Conservation (phyloP, 92 coral and sea anemone genomes). For the Scolanthus callimorphus region DNA sequence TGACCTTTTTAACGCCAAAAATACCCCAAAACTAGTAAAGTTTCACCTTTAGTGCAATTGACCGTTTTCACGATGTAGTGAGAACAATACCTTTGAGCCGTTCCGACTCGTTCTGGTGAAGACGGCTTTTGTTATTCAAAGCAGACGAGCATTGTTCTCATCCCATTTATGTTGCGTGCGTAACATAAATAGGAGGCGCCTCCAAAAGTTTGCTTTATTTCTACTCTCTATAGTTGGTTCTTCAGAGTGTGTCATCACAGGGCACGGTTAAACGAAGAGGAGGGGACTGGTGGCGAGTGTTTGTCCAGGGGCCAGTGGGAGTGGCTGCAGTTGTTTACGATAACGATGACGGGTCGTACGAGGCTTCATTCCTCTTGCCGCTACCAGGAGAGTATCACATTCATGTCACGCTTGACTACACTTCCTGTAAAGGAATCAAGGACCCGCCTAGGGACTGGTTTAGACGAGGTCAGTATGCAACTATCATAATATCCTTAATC, state of each 20-base stretch:
- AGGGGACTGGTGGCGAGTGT: slow-evolving; percentile 74
- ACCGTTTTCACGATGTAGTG: too few species aligned
- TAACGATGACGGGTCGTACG: slow-evolving; percentile 60
- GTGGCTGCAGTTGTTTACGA: slow-evolving; percentile 71
- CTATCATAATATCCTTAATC: too few species aligned
- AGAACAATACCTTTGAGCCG: too few species aligned
- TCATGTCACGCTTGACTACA: slow-evolving; percentile 57
- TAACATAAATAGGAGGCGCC: too few species aligned
- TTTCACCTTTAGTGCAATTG: too few species aligned
- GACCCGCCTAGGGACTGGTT: slow-evolving; percentile 89
- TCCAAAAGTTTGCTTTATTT: too few species aligned
- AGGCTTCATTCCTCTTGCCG: slow-evolving; percentile 57
- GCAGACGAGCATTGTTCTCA: too few species aligned
- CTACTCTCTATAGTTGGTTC: slow-evolving; percentile 1
- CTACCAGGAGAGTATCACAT: slow-evolving; percentile 67
- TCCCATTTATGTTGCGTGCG: too few species aligned
- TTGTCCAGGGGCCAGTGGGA: slow-evolving; percentile 66
- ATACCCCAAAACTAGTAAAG: too few species aligned
- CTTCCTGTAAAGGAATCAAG: slow-evolving; percentile 60
- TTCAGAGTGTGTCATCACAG: slow-evolving; percentile 49
- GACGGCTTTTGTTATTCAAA: too few species aligned
- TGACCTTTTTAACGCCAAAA: too few species aligned
- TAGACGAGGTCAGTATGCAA: slow-evolving; percentile 51
- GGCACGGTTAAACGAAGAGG: slow-evolving; percentile 49
- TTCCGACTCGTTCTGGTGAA: too few species aligned